These are phyloP conservation scores for Epizoanthus scotinus DNA, from an alignment of 92 coral and sea anemone genomes.

Conservation along the genomic window DNA sequence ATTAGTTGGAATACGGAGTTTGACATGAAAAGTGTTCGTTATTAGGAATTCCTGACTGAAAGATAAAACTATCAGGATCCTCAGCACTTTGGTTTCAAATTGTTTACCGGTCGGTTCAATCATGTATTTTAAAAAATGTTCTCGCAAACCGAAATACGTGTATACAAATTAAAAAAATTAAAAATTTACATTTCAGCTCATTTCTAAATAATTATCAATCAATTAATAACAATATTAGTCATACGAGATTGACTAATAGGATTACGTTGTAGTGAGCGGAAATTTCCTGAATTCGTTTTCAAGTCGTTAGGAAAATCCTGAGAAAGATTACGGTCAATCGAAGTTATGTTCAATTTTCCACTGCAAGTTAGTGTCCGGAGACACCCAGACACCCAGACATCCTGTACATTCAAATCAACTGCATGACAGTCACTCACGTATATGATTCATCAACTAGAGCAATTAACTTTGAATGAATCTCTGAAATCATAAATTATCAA, in stretches of 20 bases:
- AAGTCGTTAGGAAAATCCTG: neutral
- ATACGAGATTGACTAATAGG: neutral
- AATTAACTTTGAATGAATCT: neutral
- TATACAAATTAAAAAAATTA: too few relatives aligned
- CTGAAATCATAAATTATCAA: slow-evolving; percentile 16
- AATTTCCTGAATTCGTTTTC: neutral
- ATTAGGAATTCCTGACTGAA: neutral
- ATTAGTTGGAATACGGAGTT: too few relatives aligned
- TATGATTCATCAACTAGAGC: neutral
- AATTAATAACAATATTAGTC: slow-evolving; percentile 15
- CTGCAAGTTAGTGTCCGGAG: neutral
- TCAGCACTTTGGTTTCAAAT: neutral
- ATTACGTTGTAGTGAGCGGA: neutral
- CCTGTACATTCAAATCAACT: neutral
- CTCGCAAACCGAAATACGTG: neutral
- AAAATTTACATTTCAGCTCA: slow-evolving; percentile 7
- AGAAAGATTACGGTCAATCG: too few relatives aligned
- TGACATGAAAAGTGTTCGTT: too few relatives aligned
- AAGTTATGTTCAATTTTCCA: neutral
- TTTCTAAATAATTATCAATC: neutral
- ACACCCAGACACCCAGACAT: neutral
- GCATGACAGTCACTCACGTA: neutral
- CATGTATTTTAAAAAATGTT: slow-evolving; percentile 10
- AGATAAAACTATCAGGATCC: neutral
- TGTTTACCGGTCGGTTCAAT: neutral